Base-by-base conservation (phyloP, 2,113 vertebrate genomes). In the Ptilonorhynchus violaceus region DNA sequence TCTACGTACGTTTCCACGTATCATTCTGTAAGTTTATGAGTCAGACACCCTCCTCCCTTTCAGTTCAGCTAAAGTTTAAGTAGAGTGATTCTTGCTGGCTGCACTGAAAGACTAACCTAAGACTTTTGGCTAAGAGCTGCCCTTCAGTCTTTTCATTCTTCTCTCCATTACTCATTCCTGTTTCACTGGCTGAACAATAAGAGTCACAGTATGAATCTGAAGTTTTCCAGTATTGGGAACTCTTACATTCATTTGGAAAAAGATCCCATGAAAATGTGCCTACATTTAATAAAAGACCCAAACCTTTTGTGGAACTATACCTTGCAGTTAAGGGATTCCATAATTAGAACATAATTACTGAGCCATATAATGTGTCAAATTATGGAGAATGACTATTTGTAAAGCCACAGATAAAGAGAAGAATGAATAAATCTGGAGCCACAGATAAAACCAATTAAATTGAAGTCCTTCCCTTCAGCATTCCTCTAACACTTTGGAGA, bases 391-490 rank as follows among this genome's bases (percentile, higher is more conserved):
- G 82, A 95, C 91, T 95, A 69, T 96, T 94, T 97, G 93, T 88
- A 93, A 85, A 94, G 77, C 69, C 68, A 60, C 76, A 96, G 91
- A 92, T 95, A 91, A 96, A 95, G 58, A 77, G 44, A 89, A 84
- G 59, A 83, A 93, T 46, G 25, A 95, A 92, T 89, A 91, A 94
- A 97, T 92, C 80, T 86, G 92, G 44, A 91, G 78, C 15, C 77
- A 81, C n/a, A 95, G 95, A 95, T 95, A 96, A 97, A 97, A 77
- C 62, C 82, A 95, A 96, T 94, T 95, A 95, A 96, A 90, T 46
- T 6, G 10, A 87, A 92, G 90, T 66, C 89, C 83, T 91, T 93
- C 89, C 91, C 89, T 64, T 86, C 25, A 91, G 93, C 92, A 80
- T 88, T 93, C 69, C 62, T 59, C 68, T 28, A 77, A 81, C 76